A percentile compares a stretch with the other conserved stretches of the same genome.
These are phyloP conservation scores for Babylonia areolata DNA, from an alignment of 1,140 invertebrate genomes.

Conservation along the genomic window DNA sequence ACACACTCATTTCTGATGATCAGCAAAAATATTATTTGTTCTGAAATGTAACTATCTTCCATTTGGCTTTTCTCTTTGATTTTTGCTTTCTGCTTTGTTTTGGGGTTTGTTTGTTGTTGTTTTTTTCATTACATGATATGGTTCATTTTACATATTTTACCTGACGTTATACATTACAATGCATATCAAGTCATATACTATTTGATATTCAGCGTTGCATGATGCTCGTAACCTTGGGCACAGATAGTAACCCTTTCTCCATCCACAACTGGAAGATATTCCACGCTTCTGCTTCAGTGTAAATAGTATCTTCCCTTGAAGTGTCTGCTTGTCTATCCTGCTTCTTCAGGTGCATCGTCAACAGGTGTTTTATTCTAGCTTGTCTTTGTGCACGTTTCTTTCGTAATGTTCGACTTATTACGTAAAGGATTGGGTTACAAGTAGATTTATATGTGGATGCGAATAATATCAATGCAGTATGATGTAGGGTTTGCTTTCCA, in stretches of 20 bases:
- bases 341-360: not conserved
- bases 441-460: conserved; percentile 1
- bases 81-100: too few relatives aligned
- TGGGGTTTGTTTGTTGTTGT: too few relatives aligned
- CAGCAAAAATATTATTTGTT: too few relatives aligned
- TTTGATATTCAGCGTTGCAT: not conserved
- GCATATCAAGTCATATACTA: too few relatives aligned
- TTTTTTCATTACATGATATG: too few relatives aligned
- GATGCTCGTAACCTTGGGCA: not conserved
- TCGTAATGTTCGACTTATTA: not conserved
- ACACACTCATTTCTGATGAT: too few relatives aligned
- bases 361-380: not conserved
- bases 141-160: too few relatives aligned
- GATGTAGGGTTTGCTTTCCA: not conserved
- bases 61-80: too few relatives aligned
- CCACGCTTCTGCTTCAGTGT: not conserved
- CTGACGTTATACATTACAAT: too few relatives aligned
- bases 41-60: too few relatives aligned
- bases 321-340: not conserved
- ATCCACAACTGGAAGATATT: not conserved
- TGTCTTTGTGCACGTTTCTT: not conserved
- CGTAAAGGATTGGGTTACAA: not conserved
- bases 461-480: conserved; percentile 2
- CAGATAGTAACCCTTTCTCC: not conserved
- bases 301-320: conserved; percentile 36